Conservation (phyloP, 2,888 invertebrate species). For the Dasysyrphus albostriatus region DNA sequence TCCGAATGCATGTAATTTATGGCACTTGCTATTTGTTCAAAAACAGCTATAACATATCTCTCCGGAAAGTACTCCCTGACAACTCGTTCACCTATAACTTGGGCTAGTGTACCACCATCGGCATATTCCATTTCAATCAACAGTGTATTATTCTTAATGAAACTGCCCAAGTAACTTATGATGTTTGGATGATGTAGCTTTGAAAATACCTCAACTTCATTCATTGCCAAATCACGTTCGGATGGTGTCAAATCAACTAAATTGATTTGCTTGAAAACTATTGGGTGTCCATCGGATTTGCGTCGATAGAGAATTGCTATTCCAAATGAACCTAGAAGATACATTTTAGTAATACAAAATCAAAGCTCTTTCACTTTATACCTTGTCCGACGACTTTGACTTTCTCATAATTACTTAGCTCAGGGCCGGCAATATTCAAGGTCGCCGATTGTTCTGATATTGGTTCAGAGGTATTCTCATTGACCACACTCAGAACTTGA, state of each 20-base stretch:
- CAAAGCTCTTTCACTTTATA: conserved; percentile 28
- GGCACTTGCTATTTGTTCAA: conserved; percentile 88
- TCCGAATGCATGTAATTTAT: conserved; percentile 89
- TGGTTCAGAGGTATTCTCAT: conserved; percentile 14
- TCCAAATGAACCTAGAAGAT: conserved; percentile 87
- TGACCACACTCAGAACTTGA: conserved; percentile 28
- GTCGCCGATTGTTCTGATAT: conserved; percentile 46
- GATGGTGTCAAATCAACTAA: conserved; percentile 87
- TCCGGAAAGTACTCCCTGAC: conserved; percentile 85
- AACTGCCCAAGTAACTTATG: conserved; percentile 90
- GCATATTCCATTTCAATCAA: conserved; percentile 93
- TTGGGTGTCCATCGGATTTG: conserved; percentile 86
- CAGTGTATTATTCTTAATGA: conserved; percentile 88
- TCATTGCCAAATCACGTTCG: conserved; percentile 88
- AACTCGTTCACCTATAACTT: conserved; percentile 86
- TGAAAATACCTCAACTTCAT: conserved; percentile 89
- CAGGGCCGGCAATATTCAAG: conserved; percentile 79
- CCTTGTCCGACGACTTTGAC: conserved; percentile 83
- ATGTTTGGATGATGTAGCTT: conserved; percentile 90
- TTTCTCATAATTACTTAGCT: conserved; percentile 82
- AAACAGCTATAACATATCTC: conserved; percentile 86
- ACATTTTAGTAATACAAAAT: not conserved
- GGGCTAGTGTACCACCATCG: conserved; percentile 89
- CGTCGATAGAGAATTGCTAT: conserved; percentile 88
- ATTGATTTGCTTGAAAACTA: conserved; percentile 91